Conservation (phyloP, 2,888 invertebrate genomes). For the Cryptocheilus praepositus region DNA sequence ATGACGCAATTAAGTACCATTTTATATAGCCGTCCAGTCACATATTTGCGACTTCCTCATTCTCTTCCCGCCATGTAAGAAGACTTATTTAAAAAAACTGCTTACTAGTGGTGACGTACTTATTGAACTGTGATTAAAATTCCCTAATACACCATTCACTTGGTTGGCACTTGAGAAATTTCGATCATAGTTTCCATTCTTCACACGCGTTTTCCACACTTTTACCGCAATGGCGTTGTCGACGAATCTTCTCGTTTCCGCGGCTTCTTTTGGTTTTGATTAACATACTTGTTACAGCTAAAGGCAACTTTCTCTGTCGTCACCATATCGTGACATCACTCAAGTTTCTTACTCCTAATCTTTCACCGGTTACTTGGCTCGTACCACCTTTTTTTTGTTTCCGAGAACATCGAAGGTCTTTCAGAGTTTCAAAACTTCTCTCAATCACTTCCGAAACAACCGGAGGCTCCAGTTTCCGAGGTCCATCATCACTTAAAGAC, state of each 20-base stretch:
- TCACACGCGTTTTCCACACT: background rate
- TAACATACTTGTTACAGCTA: background rate
- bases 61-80: too few relatives aligned
- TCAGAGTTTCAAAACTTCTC: constrained; percentile 77
- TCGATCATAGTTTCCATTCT: background rate
- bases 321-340: constrained; percentile 52
- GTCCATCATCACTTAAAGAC: constrained; percentile 34
- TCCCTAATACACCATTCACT: background rate
- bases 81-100: too few relatives aligned
- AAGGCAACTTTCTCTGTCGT: constrained; percentile 3
- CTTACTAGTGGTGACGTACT: too few relatives aligned
- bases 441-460: constrained; percentile 78
- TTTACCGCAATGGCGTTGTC: background rate
- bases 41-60: too few relatives aligned
- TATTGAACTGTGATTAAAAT: too few relatives aligned
- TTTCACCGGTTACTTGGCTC: constrained; percentile 1
- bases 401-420: constrained; percentile 25
- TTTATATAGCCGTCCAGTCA: too few relatives aligned
- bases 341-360: constrained; percentile 34
- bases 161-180: background rate
- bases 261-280: background rate
- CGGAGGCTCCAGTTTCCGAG: constrained; percentile 78
- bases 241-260: background rate
- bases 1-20: too few relatives aligned
- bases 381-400: constrained; percentile 21